A percentile compares a stretch with the other conserved stretches of the same genome.
These are phyloP conservation scores for Acropora tenuis DNA, from an alignment of 64 coral and sea anemone genomes.

Conservation along the genomic window DNA sequence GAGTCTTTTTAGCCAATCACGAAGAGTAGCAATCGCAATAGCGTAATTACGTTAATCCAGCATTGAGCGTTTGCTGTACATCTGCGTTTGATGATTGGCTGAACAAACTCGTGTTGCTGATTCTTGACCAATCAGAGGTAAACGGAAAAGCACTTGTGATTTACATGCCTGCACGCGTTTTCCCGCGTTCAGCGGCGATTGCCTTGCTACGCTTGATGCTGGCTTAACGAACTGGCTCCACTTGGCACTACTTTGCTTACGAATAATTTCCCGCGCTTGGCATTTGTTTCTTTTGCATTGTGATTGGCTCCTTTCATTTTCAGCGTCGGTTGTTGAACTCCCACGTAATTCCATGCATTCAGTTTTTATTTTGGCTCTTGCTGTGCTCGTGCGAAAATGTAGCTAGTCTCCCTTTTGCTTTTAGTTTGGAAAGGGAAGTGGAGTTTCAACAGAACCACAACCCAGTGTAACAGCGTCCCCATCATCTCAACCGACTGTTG, in stretches of 20 bases:
- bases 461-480: background rate
- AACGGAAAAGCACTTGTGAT: background rate
- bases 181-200: background rate
- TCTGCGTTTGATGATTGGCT: background rate
- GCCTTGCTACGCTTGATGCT: no score
- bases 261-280: background rate
- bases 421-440: constrained; percentile 24
- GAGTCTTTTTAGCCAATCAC: no score
- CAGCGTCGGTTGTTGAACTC: background rate
- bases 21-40: no score
- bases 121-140: background rate
- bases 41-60: no score
- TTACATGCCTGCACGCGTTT: background rate
- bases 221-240: no score
- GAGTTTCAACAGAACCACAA: background rate
- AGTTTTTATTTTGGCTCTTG: no score
- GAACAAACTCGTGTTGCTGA: background rate
- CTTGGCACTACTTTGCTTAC: no score
- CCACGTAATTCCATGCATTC: no score
- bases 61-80: background rate
- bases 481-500: constrained; percentile 46
- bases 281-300: no score
- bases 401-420: background rate
- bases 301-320: background rate
- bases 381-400: no score